phyloP scores from a whole-genome alignment of 2,888 invertebrate genomes.

The Drosophila stalkeri region DNA sequence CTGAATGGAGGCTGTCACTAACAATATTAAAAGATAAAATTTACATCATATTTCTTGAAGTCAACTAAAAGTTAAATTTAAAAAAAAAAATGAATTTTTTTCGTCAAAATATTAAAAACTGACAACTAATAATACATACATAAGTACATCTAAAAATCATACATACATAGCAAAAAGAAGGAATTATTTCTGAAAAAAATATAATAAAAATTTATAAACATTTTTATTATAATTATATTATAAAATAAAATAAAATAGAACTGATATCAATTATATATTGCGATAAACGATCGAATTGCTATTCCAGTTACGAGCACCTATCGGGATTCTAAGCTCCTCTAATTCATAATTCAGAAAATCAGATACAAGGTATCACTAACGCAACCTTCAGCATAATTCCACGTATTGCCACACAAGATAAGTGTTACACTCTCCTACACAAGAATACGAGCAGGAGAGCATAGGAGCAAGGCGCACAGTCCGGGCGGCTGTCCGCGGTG shows the following conservation, averaged over 20 bases:
- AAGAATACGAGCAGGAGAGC: not conserved
- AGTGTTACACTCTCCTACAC: conserved; percentile 24
- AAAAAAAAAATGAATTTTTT: too few relatives aligned
- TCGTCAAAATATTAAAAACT: too few relatives aligned
- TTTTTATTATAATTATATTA: not conserved
- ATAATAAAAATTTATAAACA: too few relatives aligned
- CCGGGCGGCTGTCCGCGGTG: conserved; percentile 2
- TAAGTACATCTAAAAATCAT: too few relatives aligned
- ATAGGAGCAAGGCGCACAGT: not conserved
- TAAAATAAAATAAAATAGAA: not conserved
- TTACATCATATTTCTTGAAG: too few relatives aligned
- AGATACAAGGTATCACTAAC: not conserved
- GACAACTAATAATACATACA: too few relatives aligned
- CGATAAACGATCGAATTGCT: not conserved
- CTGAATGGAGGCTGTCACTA: too few relatives aligned
- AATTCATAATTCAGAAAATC: not conserved
- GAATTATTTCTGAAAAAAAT: too few relatives aligned
- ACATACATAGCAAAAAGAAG: too few relatives aligned
- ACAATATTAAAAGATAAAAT: too few relatives aligned
- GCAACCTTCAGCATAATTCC: not conserved
- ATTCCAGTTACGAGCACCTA: not conserved
- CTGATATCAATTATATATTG: not conserved
- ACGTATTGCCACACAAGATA: conserved; percentile 20
- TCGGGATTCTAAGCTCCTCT: not conserved
- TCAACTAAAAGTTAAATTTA: too few relatives aligned